Base-by-base conservation (phyloP, 2,888 invertebrate genomes). In the Campoplex nolae region DNA sequence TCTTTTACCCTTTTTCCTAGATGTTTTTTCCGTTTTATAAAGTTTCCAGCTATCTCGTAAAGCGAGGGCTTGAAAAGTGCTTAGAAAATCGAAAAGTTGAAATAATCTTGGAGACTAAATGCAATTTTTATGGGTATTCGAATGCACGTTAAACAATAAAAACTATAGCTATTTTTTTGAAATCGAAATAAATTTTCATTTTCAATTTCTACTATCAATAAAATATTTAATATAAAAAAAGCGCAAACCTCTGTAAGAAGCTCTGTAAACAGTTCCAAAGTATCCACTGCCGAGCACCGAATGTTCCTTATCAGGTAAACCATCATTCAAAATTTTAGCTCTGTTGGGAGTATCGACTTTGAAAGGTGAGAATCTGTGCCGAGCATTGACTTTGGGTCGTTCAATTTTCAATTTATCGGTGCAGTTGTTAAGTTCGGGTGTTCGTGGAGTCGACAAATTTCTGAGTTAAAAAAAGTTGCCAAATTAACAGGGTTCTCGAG, bases 261-360 rank as follows among this genome's bases (percentile, higher is more conserved):
- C 95, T 89, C 91, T 91, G 76, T 95, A 93, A 38, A 95, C 95
- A 2, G 92, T 94, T 70, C 95, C 95, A 91, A 95, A 95, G 54
- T 93, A 92, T 70, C 95, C 95, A 48, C 92, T 91, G 42, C 95
- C 95, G 32, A 95, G 90, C 2, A 94, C 85, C 32, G 87, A 89
- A 23, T 88, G 85, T 77, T 90, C 89, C 73, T 90, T 85, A 58
- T 84, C 83, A 3, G 90, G 88, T 42, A 94, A 85, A 32, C 93
- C 94, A 67, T 93, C 76, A 51, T 90, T 88, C 11, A 94, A 75
- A 84, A 94, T 92, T 88, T 89, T 92, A 13, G 84, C 90, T 85
- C 92, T 91, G 51, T 94, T 91, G 6, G 94, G 94, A 2, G 94
- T 93, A 83, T 94, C 93, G 28, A 94, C 89, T 88, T 92, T 94